A percentile compares a stretch with the other conserved stretches of the same genome.
Evolutionary conservation across 2,113 vertebrate genomes (phyloP).

Genomic region (Stomatorhinus ivindoensis): DNA sequence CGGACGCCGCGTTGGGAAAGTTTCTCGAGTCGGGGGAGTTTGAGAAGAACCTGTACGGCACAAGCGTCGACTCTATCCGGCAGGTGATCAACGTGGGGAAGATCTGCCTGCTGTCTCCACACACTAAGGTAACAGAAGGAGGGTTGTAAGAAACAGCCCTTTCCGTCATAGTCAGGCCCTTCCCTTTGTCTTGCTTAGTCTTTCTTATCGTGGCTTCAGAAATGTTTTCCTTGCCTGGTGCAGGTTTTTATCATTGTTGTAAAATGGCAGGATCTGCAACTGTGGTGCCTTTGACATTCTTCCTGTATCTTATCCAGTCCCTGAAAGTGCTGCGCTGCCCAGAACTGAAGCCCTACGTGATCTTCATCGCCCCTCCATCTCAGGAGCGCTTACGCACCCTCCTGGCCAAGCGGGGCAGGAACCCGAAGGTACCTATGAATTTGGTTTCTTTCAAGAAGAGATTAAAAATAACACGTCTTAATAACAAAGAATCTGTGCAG

Average conservation of each 20-base stretch:
- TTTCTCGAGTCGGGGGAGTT: constrained; percentile 91
- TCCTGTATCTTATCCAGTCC: constrained; percentile 57
- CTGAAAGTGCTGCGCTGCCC: constrained; percentile 79
- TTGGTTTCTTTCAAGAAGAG: neutral
- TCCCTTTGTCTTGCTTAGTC: no score
- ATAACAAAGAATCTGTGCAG: neutral
- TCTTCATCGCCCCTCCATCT: constrained; percentile 89
- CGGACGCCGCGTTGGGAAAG: constrained; percentile 74
- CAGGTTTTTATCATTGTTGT: neutral
- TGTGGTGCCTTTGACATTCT: neutral
- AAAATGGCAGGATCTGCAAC: neutral
- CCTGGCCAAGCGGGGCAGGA: constrained; percentile 82
- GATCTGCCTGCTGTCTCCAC: constrained; percentile 85
- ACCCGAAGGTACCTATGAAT: constrained; percentile 71
- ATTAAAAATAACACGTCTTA: neutral
- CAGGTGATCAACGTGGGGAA: constrained; percentile 86
- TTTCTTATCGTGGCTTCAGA: neutral
- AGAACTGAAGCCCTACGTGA: constrained; percentile 91
- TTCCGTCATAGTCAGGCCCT: neutral
- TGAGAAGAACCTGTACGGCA: constrained; percentile 90
- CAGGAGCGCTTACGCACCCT: constrained; percentile 86
- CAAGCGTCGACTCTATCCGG: constrained; percentile 82
- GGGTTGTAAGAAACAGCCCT: neutral
- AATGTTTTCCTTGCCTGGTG: neutral
- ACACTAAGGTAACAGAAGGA: constrained; percentile 71